Percentiles rank a stretch among this genome's conserved stretches.
Conservation (phyloP, 2,113 vertebrate genomes). For the Gymnocephalus cernua region DNA sequence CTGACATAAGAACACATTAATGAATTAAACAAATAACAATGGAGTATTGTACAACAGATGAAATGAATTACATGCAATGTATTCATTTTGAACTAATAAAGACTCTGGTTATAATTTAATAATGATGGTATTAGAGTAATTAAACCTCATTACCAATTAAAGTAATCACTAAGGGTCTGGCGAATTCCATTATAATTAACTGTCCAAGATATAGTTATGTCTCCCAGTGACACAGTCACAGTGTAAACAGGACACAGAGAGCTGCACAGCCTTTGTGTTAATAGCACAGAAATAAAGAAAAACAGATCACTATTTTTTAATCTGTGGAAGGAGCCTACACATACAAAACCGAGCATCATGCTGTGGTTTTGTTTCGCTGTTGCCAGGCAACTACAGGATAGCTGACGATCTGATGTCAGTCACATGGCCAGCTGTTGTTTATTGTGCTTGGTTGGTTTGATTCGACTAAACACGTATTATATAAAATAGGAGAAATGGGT, state of each 20-base stretch:
- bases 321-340: slow-evolving; percentile 16
- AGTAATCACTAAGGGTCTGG: slow-evolving; percentile 55
- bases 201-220: slow-evolving; percentile 37
- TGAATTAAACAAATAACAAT: slow-evolving; percentile 67
- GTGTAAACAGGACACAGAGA: slow-evolving; percentile 24
- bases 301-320: slow-evolving; percentile 29
- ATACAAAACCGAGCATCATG: slow-evolving; percentile 1
- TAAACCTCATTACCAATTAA: slow-evolving; percentile 70
- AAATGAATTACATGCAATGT: slow-evolving; percentile 54
- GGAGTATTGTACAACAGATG: slow-evolving; percentile 11
- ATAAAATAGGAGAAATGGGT: slow-evolving; percentile 47
- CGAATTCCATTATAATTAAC: slow-evolving; percentile 53
- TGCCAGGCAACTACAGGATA: slow-evolving; percentile 56
- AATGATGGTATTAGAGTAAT: slow-evolving; percentile 55
- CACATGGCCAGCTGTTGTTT: slow-evolving; percentile 65
- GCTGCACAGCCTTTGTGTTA: slow-evolving; percentile 11
- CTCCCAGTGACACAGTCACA: slow-evolving; percentile 29
- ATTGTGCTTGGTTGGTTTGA: slow-evolving; percentile 46
- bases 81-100: slow-evolving; percentile 68
- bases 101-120: slow-evolving; percentile 55
- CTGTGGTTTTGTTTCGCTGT: slow-evolving; percentile 54
- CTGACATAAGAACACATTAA: slow-evolving; percentile 60
- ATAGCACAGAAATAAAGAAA: slow-evolving; percentile 12
- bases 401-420: slow-evolving; percentile 58
- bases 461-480: slow-evolving; percentile 39